Base-by-base conservation (phyloP, 2,113 vertebrate species). In the Atherinomorus stipes region DNA sequence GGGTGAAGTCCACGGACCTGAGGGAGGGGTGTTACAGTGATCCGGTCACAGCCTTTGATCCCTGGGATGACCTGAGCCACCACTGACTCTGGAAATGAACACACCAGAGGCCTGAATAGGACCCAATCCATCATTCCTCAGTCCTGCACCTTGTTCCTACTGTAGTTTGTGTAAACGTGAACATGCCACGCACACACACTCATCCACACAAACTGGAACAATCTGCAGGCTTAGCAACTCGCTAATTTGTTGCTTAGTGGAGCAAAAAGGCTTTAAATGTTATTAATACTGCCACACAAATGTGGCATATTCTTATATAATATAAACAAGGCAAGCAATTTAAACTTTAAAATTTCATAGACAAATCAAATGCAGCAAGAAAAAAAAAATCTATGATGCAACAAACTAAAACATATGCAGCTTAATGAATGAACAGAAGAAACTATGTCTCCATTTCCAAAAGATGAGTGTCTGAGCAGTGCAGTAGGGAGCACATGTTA, bases 11-110 rank as follows among this genome's bases (percentile, higher is more conserved):
- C 44, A 37, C 4, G 64, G 59, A 82, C 69, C 64, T 47, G 71
- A 76, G 83, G 84, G 80, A 90, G 75, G 68, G 79, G 78, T 86
- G 60, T 62, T 82, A 64, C 70, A 50, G 64, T 75, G 85, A 92
- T 89, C 85, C 86, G 58, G 47, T 71, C 18, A 4, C 71, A 90
- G 88, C 89, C 84, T 90, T 90, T 91, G 91, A 91, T 91, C 89
- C 83, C 75, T 58, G 52, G 65, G 76, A 86, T 90, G 89, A 90
- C 91, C 88, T 45, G 58, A 80, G 72, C 70, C 78, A 78, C 82
- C 25, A 57, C 38, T 71, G 86, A 85, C 75, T 80, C 78, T 78
- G 65, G 58, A 89, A 88, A 89, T 87, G 88, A 91, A 87, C 76
- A 87, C 85, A 74, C 54, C n/a, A 66, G 84, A 80, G 83, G 75